A percentile compares a stretch with the other conserved stretches of the same genome.
Evolutionary conservation across 1,140 invertebrate genomes (phyloP).

Genomic region (Macrotrachela quadricornifera): DNA sequence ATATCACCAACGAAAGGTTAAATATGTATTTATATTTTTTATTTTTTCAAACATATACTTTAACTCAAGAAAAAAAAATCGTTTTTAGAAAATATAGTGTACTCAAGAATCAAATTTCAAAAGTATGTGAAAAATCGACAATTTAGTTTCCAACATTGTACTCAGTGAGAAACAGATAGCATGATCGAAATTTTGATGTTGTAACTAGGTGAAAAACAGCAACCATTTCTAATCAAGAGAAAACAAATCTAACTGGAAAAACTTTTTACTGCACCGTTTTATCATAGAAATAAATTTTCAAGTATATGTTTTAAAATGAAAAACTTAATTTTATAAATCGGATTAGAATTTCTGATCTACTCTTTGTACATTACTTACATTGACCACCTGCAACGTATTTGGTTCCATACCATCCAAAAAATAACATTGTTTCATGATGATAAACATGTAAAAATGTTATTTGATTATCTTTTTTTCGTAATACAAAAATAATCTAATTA

Average conservation of each 20-base stretch:
- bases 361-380: slow-evolving; percentile 8
- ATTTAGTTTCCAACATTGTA: too few relatives aligned
- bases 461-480: slow-evolving; percentile 53
- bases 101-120: background rate
- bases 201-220: too few relatives aligned
- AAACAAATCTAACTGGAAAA: too few relatives aligned
- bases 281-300: too few relatives aligned
- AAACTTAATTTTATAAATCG: too few relatives aligned
- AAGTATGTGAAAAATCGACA: too few relatives aligned
- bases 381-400: slow-evolving; percentile 16
- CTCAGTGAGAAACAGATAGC: too few relatives aligned
- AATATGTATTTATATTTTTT: too few relatives aligned
- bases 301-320: background rate
- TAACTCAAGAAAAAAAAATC: background rate
- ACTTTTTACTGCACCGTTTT: too few relatives aligned
- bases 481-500: slow-evolving; percentile 18
- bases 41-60: background rate
- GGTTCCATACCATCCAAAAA: slow-evolving; percentile 18
- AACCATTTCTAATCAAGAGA: too few relatives aligned
- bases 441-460: slow-evolving; percentile 50
- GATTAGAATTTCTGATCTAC: too few relatives aligned
- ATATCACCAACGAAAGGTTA: slow-evolving; percentile 9
- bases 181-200: too few relatives aligned
- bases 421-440: slow-evolving; percentile 36
- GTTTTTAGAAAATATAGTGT: background rate